phyloP scores from a whole-genome alignment of 1,140 invertebrate species.

The Aphidius ervi region DNA sequence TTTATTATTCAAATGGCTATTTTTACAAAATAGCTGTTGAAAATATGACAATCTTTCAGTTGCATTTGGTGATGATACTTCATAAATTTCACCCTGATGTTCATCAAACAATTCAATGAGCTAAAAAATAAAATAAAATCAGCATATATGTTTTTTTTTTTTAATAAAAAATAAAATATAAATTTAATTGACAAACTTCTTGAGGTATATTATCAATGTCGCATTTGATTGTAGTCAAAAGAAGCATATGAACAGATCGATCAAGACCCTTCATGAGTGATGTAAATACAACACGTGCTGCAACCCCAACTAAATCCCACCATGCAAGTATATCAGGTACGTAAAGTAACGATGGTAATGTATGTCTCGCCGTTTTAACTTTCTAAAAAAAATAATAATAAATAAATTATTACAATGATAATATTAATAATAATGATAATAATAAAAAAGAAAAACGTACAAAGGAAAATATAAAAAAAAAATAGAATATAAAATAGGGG shows the following conservation, averaged over 20 bases:
- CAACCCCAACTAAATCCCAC: constrained; percentile 53
- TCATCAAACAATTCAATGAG: constrained; percentile 38
- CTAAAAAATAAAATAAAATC: constrained; percentile 24
- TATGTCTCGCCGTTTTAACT: constrained; percentile 45
- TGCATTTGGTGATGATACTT: constrained; percentile 32
- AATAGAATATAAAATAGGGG: too few relatives aligned
- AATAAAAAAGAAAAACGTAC: too few relatives aligned
- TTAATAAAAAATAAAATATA: constrained; percentile 7
- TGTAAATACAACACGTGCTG: constrained; percentile 48
- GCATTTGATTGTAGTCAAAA: constrained; percentile 48
- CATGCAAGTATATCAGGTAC: constrained; percentile 53
- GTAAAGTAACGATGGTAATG: constrained; percentile 52
- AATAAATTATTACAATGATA: neutral
- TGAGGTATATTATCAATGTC: constrained; percentile 41
- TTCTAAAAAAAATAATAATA: constrained; percentile 33
- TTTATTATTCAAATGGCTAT: constrained; percentile 1
- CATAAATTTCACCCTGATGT: constrained; percentile 41
- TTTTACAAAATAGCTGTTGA: constrained; percentile 38
- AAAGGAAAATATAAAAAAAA: neutral
- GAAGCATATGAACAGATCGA: constrained; percentile 49
- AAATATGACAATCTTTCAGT: constrained; percentile 40
- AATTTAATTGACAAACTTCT: constrained; percentile 37
- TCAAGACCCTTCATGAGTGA: constrained; percentile 51
- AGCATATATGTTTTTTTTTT: constrained; percentile 17
- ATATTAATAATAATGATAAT: too few relatives aligned